A percentile compares a stretch with the other conserved stretches of the same genome.
Evolutionary conservation across 1,140 invertebrate species (phyloP).

Genomic region (Zophobas atratus): DNA sequence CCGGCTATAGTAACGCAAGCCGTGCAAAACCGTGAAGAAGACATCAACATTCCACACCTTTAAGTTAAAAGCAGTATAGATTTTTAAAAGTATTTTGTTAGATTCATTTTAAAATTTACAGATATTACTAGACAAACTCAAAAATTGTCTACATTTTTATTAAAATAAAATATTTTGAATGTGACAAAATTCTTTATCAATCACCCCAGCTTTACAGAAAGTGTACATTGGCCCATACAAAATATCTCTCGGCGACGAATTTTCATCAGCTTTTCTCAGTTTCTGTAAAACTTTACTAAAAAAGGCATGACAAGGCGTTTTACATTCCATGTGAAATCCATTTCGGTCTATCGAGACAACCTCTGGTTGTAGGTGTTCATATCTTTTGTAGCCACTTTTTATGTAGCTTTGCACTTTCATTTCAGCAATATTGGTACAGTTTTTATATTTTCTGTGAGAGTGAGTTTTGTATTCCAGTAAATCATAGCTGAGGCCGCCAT

Average conservation of each 20-base stretch:
- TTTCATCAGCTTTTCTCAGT: constrained; percentile 53
- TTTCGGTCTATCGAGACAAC: constrained; percentile 63
- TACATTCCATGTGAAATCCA: constrained; percentile 66
- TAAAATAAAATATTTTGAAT: constrained; percentile 37
- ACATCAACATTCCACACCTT: no score
- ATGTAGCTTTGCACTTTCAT: constrained; percentile 51
- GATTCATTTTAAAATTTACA: no score
- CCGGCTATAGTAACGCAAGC: neutral
- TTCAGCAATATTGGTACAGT: neutral
- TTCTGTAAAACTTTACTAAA: constrained; percentile 64
- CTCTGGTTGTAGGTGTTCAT: constrained; percentile 56
- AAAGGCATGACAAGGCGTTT: constrained; percentile 66
- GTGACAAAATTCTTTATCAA: constrained; percentile 50
- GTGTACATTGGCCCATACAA: constrained; percentile 38
- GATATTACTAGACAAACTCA: neutral
- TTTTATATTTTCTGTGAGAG: neutral
- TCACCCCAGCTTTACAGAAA: constrained; percentile 50
- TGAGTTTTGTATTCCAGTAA: constrained; percentile 23
- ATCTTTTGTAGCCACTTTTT: constrained; percentile 46
- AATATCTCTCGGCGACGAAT: constrained; percentile 52
- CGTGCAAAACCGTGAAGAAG: no score
- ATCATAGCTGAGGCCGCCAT: constrained; percentile 61
- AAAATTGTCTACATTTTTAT: constrained; percentile 21
- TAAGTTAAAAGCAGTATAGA: no score
- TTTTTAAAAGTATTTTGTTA: no score